Base-by-base conservation (phyloP, 2,888 invertebrate species). In the Tenthredo scrophulariae region DNA sequence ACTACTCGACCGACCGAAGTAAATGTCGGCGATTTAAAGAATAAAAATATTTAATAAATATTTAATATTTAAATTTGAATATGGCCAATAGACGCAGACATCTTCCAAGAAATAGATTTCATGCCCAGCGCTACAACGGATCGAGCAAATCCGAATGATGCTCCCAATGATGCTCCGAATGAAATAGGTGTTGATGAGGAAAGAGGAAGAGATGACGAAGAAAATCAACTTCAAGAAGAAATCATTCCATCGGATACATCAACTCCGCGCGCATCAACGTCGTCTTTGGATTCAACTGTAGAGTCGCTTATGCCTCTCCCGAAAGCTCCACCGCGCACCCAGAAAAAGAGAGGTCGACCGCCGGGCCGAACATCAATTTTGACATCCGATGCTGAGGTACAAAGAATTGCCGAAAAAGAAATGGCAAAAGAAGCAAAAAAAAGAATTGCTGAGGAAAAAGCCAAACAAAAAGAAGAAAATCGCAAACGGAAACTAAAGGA, bases 61-160 rank as follows among this genome's bases (percentile, higher is more conserved):
- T 43, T 83, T 22, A 22, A 46, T 3, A 13, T 83, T 40, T 46
- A 84, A 91, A 75, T 90, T 91, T 50, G 91, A 33, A 91, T 91
- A 58, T 91, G 86, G 83, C 91, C 91, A 79, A 90, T 89, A 67
- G 89, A 92, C 86, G 85, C 89, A 43, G 85, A 90, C 83, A 86
- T 89, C 82, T 91, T 92, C 75, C 86, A 88, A 70, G 91, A 91
- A 33, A 86, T 86, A 29, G 90, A 91, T 86, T 91, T 90, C 80
- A 82, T 89, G 84, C 84, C 88, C 40, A 86, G 87, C 58, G 86
- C 85, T 77, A 89, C 90, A 26, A 89, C 89, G 62, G 88, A 89
- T 83, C 72, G 86, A 74, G 72, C 70, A 84, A 86, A 80, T 84
- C 40, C 6, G 40, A 40, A 40, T 40, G 40, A 40, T 40, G 40